Conservation (phyloP, 2,888 invertebrate genomes). For the Macrophya annulata region DNA sequence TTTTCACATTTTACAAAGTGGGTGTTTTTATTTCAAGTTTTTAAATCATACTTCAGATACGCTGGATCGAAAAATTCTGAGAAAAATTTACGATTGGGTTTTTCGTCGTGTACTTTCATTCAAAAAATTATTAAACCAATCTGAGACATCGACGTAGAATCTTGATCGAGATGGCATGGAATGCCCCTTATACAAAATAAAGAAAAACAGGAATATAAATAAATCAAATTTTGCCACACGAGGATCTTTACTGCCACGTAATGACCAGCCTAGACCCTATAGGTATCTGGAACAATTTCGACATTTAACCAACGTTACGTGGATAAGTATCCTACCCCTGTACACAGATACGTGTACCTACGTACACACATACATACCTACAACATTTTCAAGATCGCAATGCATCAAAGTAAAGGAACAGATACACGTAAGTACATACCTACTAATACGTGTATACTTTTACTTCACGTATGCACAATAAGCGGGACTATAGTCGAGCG, state of each 20-base stretch:
- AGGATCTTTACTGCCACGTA: background rate
- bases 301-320: background rate
- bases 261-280: background rate
- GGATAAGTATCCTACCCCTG: background rate
- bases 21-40: no score
- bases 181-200: background rate
- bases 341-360: no score
- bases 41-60: no score
- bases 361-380: no score
- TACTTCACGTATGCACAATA: background rate
- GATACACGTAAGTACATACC: background rate
- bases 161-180: no score
- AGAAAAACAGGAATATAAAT: background rate
- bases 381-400: background rate
- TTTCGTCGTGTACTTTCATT: no score
- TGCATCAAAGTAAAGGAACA: background rate
- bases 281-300: background rate
- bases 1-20: no score
- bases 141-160: no score
- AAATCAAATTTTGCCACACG: background rate
- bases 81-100: no score
- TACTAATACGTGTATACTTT: no score
- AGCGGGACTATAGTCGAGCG: background rate
- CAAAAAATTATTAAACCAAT: no score
- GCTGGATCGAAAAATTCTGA: no score